Conservation (phyloP, 2,113 vertebrate genomes). For the Cryptotis parvus region DNA sequence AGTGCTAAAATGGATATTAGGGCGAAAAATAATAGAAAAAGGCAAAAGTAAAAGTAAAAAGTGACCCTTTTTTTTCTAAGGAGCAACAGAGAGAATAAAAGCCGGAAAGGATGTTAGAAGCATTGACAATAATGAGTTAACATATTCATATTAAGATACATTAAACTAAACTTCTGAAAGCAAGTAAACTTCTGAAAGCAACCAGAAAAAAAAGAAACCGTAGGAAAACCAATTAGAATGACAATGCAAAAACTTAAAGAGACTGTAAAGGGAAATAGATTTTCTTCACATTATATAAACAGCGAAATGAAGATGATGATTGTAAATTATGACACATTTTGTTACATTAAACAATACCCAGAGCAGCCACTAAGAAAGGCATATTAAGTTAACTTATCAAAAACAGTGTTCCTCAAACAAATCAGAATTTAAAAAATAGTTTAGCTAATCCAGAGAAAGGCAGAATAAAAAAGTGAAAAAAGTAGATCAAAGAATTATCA, state of each 20-base stretch:
- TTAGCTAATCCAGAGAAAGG: background rate
- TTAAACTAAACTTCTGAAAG: background rate
- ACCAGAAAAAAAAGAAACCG: background rate
- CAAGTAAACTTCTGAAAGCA: background rate
- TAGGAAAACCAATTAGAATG: background rate
- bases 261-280: background rate
- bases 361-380: background rate
- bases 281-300: background rate
- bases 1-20: too few relatives aligned
- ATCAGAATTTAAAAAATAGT: background rate
- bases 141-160: too few relatives aligned
- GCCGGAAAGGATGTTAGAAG: too few relatives aligned
- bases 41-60: too few relatives aligned
- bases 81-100: too few relatives aligned
- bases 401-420: background rate
- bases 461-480: background rate
- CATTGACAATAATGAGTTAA: too few relatives aligned
- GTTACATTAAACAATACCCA: background rate
- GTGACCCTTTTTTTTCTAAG: too few relatives aligned
- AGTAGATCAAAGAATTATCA: background rate
- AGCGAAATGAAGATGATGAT: background rate
- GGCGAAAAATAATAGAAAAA: too few relatives aligned
- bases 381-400: background rate
- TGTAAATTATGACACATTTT: background rate
- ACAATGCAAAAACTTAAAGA: background rate